phyloP scores from a whole-genome alignment of 2,797 vertebrate species.

The Schizothorax lantsangensis region DNA sequence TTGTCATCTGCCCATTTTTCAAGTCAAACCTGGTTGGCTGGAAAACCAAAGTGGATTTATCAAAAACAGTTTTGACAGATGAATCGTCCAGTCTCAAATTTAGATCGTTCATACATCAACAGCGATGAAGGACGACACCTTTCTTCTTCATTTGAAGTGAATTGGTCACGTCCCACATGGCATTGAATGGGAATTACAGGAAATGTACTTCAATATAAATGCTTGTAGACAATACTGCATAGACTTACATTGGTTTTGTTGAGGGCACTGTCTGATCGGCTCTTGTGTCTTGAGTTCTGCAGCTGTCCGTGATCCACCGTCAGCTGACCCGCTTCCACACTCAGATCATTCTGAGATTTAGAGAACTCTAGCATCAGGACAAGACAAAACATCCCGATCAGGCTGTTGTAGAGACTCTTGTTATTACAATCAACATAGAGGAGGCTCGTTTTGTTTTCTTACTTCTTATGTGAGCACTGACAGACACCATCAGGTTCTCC shows the following conservation, averaged over 20 bases:
- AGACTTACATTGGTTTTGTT: constrained; percentile 76
- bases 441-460: constrained; percentile 68
- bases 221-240: not conserved
- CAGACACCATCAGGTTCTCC: constrained; percentile 86
- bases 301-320: constrained; percentile 61
- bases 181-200: not conserved
- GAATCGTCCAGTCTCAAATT: no score
- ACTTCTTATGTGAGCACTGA: constrained; percentile 87
- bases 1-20: not conserved
- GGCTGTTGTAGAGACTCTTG: not conserved
- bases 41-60: no score
- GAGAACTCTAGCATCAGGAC: constrained; percentile 82
- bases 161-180: not conserved
- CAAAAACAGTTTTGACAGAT: no score
- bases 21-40: no score
- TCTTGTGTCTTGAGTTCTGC: constrained; percentile 73
- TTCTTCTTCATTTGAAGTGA: not conserved
- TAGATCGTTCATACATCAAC: not conserved
- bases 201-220: not conserved
- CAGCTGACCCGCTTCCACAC: constrained; percentile 73
- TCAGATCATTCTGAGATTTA: constrained; percentile 89
- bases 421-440: not conserved
- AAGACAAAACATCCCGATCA: not conserved
- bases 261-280: constrained; percentile 89
- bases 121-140: not conserved